Percentiles rank a stretch among this genome's conserved stretches.
phyloP scores from a whole-genome alignment of 2,888 invertebrate species.

The Ophioninae sp. region DNA sequence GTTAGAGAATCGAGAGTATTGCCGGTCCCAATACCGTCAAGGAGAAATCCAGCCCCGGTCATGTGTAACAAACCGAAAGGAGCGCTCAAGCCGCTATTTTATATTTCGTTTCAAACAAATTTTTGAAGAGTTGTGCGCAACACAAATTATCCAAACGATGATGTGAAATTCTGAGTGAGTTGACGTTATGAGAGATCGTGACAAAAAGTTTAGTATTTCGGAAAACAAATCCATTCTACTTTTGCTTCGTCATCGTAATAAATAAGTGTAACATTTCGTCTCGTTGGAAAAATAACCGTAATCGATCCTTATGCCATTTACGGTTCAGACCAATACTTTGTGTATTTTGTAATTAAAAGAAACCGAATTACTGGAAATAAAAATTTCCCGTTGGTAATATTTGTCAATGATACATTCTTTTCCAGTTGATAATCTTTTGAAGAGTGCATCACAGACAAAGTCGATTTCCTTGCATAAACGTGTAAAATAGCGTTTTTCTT shows the following conservation, averaged over 20 bases:
- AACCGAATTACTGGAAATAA: background rate
- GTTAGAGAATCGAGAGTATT: slow-evolving; percentile 70
- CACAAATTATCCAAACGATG: background rate
- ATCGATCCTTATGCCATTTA: background rate
- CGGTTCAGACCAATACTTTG: background rate
- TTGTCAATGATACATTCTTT: background rate
- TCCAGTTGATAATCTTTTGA: background rate
- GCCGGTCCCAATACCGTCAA: slow-evolving; percentile 79
- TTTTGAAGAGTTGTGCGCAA: slow-evolving; percentile 6
- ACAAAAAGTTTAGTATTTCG: background rate
- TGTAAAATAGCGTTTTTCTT: slow-evolving; percentile 71
- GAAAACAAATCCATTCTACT: background rate
- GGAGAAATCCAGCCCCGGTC: slow-evolving; percentile 82
- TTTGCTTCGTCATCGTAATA: background rate
- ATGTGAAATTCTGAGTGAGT: background rate
- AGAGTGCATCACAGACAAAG: background rate
- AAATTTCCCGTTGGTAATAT: background rate
- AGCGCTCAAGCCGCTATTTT: slow-evolving; percentile 82
- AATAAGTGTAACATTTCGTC: slow-evolving; percentile 1
- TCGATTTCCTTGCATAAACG: background rate
- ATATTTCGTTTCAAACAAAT: slow-evolving; percentile 23
- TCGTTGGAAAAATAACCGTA: background rate
- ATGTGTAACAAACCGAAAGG: slow-evolving; percentile 82
- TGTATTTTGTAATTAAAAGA: slow-evolving; percentile 22
- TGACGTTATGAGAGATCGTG: background rate